Conservation (phyloP, 2,888 invertebrate genomes). For the Artemia sinica region DNA sequence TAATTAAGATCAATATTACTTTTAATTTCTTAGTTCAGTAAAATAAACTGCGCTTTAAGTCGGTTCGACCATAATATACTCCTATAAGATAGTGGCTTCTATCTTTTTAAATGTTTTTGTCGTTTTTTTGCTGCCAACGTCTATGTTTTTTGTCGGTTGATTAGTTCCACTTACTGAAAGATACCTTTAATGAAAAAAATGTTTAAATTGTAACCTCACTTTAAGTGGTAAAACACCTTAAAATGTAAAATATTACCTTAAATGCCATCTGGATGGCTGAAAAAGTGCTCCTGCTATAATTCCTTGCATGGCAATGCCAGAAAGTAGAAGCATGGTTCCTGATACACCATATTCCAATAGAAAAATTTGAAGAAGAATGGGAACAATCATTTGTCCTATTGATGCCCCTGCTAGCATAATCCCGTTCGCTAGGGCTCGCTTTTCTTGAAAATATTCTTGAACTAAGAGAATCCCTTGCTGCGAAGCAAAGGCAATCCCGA, state of each 20-base stretch:
- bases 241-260: not conserved
- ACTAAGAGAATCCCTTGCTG: slow-evolving; percentile 18
- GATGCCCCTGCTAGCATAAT: slow-evolving; percentile 21
- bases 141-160: too few species aligned
- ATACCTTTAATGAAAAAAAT: too few species aligned
- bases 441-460: slow-evolving; percentile 19
- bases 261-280: slow-evolving; percentile 21
- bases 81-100: too few species aligned
- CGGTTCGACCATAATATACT: too few species aligned
- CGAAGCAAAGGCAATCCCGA: slow-evolving; percentile 14
- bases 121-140: too few species aligned
- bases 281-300: slow-evolving; percentile 18
- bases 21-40: too few species aligned
- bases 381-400: slow-evolving; percentile 21
- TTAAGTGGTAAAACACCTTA: too few species aligned
- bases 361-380: slow-evolving; percentile 19
- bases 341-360: slow-evolving; percentile 16
- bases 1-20: too few species aligned
- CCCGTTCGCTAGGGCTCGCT: slow-evolving; percentile 20
- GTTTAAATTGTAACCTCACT: too few species aligned
- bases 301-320: slow-evolving; percentile 20
- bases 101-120: too few species aligned
- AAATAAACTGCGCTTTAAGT: too few species aligned
- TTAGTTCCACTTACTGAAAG: too few species aligned
- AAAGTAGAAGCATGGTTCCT: slow-evolving; percentile 19